A percentile compares a stretch with the other conserved stretches of the same genome.
phyloP scores from a whole-genome alignment of 2,113 vertebrate genomes.

The Antechinus stuartii region DNA sequence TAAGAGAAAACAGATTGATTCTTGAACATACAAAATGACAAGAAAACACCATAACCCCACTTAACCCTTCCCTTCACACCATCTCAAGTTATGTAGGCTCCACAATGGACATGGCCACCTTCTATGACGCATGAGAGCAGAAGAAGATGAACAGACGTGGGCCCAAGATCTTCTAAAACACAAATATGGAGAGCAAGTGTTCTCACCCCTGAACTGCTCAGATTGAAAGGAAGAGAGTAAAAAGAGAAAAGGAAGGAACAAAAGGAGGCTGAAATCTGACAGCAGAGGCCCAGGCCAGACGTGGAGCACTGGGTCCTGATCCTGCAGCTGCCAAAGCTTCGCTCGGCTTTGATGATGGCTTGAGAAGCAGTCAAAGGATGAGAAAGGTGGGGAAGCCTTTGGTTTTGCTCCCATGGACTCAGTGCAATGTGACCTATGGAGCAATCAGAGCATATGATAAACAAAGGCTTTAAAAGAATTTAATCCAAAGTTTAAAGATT shows the following conservation, averaged over 20 bases:
- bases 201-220: neutral
- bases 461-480: neutral
- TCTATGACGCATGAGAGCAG: neutral
- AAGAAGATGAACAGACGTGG: neutral
- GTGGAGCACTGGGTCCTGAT: neutral
- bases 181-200: neutral
- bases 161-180: neutral
- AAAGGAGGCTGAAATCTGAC: neutral
- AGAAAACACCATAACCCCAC: neutral
- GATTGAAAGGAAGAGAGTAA: neutral
- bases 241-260: neutral
- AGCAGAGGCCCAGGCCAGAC: too few relatives aligned
- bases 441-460: neutral
- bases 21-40: neutral
- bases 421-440: neutral
- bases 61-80: neutral
- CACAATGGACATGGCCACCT: neutral
- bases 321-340: neutral
- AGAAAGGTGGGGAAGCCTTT: neutral
- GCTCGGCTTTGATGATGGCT: neutral
- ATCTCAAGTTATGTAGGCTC: neutral
- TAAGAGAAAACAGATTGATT: neutral
- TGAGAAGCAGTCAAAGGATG: neutral
- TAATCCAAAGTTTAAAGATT: neutral
- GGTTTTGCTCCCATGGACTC: neutral